Percentiles rank a stretch among this genome's conserved stretches.
These are phyloP conservation scores for Lophius piscatorius DNA, from an alignment of 2,113 vertebrate genomes.

Conservation along the genomic window DNA sequence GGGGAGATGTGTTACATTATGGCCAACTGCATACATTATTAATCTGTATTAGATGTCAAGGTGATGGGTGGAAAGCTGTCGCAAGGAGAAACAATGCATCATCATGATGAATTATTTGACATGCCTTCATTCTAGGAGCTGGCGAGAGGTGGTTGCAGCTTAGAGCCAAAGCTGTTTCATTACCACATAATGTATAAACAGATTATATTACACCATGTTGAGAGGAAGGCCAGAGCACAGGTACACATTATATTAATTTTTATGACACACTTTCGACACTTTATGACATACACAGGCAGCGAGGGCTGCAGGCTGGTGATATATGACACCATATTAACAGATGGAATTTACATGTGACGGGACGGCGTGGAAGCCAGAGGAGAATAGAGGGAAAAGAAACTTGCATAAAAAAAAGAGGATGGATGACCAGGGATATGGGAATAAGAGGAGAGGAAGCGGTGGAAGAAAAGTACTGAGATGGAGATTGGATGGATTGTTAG, in stretches of 20 bases:
- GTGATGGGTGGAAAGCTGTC: conserved; percentile 30
- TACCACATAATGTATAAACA: conserved; percentile 54
- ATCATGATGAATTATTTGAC: conserved; percentile 59
- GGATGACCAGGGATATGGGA: background rate
- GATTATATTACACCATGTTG: conserved; percentile 45
- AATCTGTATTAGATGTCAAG: conserved; percentile 29
- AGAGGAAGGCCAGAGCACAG: conserved; percentile 26
- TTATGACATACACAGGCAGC: conserved; percentile 15
- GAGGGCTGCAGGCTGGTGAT: conserved; percentile 16
- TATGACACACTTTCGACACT: conserved; percentile 47
- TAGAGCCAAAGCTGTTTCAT: conserved; percentile 49
- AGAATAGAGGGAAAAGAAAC: conserved; percentile 37
- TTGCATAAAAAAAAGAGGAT: background rate
- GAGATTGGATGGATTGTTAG: conserved; percentile 27
- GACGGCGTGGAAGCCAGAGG: conserved; percentile 18
- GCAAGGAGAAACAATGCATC: conserved; percentile 32
- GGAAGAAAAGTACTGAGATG: conserved; percentile 9
- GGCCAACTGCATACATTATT: conserved; percentile 38
- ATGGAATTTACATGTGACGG: conserved; percentile 28
- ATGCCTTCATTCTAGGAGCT: conserved; percentile 36
- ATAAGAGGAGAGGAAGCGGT: background rate
- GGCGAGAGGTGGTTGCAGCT: conserved; percentile 40
- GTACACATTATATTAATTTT: conserved; percentile 44
- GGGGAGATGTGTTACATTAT: background rate
- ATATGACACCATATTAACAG: conserved; percentile 22